Evolutionary conservation across 2,888 invertebrate species (phyloP).

Genomic region (Taenaris catops): DNA sequence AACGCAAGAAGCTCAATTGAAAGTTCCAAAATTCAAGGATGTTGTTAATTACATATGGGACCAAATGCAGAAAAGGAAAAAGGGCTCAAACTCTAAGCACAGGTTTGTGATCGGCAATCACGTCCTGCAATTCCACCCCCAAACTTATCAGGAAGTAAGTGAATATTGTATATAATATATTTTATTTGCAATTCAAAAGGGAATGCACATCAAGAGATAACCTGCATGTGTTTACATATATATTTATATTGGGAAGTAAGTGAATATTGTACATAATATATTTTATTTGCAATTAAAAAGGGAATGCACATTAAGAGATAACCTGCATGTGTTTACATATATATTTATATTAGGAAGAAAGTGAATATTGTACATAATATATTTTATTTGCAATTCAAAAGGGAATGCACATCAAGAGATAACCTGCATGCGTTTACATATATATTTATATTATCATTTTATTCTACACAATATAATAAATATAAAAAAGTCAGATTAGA

Average conservation of each 20-base stretch:
- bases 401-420: no score
- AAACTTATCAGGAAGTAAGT: slow-evolving; percentile 86
- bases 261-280: slow-evolving; percentile 8
- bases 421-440: no score
- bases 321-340: no score
- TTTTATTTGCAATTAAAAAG: no score
- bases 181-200: no score
- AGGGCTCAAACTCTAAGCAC: slow-evolving; percentile 76
- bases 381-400: no score
- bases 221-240: no score
- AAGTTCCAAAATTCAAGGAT: slow-evolving; percentile 85
- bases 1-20: slow-evolving; percentile 47
- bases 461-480: no score
- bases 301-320: no score
- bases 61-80: slow-evolving; percentile 81
- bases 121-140: slow-evolving; percentile 84
- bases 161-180: neutral
- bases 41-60: slow-evolving; percentile 86
- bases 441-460: no score
- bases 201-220: no score
- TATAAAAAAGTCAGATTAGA: no score
- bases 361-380: slow-evolving; percentile 16
- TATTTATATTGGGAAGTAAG: slow-evolving; percentile 89
- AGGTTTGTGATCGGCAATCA: slow-evolving; percentile 83
- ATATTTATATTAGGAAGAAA: slow-evolving; percentile 90